A percentile compares a stretch with the other conserved stretches of the same genome.
Conservation (phyloP, 2,797 vertebrate genomes). For the Pterois miles region DNA sequence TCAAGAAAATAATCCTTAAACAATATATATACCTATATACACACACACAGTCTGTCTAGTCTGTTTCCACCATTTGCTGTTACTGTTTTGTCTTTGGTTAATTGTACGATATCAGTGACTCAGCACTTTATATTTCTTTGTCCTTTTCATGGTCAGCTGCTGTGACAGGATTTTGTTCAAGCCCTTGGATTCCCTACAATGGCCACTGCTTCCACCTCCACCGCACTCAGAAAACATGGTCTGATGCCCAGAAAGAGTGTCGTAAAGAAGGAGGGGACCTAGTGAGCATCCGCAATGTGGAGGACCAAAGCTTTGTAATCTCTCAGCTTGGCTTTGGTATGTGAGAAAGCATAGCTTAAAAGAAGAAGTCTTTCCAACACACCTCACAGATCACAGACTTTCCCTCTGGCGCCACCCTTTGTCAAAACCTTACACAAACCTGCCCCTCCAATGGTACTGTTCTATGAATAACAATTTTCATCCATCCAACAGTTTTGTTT, state of each 20-base stretch:
- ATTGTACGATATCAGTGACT: not conserved
- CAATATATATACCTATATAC: no score
- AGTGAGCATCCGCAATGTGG: slow-evolving; percentile 85
- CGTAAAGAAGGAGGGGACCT: slow-evolving; percentile 88
- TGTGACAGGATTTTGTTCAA: slow-evolving; percentile 75
- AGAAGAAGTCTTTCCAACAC: not conserved
- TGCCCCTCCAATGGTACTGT: not conserved
- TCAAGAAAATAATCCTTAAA: no score
- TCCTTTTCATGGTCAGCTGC: slow-evolving; percentile 32
- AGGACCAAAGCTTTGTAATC: slow-evolving; percentile 90
- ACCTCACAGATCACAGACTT: not conserved
- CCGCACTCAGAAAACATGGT: slow-evolving; percentile 83
- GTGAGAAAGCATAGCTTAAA: slow-evolving; percentile 46
- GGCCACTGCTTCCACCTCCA: slow-evolving; percentile 88
- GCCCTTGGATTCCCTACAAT: slow-evolving; percentile 87
- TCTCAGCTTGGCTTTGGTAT: slow-evolving; percentile 91
- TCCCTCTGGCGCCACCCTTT: not conserved
- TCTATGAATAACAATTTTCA: not conserved
- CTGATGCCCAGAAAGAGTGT: slow-evolving; percentile 82
- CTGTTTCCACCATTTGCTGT: not conserved
- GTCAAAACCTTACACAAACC: not conserved
- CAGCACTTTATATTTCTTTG: not conserved
- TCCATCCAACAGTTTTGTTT: not conserved
- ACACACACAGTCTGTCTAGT: no score
- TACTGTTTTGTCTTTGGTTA: not conserved